Evolutionary conservation across 2,888 invertebrate species (phyloP).

Genomic region (Subacronicta megacephala): DNA sequence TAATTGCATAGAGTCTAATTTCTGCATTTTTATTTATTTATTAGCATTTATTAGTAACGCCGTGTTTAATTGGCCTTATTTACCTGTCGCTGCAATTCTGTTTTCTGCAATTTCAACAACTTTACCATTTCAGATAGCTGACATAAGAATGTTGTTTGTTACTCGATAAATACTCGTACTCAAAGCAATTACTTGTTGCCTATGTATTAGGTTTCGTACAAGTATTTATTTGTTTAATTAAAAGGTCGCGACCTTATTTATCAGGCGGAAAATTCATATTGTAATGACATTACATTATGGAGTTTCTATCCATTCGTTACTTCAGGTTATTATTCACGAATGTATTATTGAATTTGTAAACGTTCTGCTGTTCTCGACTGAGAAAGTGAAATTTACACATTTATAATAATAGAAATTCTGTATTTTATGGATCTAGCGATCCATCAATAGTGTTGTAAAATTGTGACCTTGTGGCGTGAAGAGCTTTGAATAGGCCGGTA

Average conservation of each 20-base stretch:
- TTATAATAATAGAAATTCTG: slow-evolving; percentile 30
- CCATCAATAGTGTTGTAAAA: background rate
- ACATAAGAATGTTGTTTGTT: slow-evolving; percentile 21
- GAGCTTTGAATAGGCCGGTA: background rate
- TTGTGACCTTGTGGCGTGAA: background rate
- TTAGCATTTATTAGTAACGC: too few relatives aligned
- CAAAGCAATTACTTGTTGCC: slow-evolving; percentile 23
- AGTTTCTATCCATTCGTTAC: slow-evolving; percentile 13
- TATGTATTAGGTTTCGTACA: slow-evolving; percentile 17
- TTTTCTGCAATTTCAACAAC: slow-evolving; percentile 2
- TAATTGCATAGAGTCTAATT: too few relatives aligned
- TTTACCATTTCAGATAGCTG: slow-evolving; percentile 4
- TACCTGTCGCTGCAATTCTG: background rate
- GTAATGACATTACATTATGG: slow-evolving; percentile 25
- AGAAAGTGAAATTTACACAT: slow-evolving; percentile 38
- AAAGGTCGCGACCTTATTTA: slow-evolving; percentile 20
- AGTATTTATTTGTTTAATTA: slow-evolving; percentile 45
- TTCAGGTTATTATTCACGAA: slow-evolving; percentile 18
- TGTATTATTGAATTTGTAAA: slow-evolving; percentile 33
- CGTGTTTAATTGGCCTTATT: background rate
- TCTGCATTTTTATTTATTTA: too few relatives aligned
- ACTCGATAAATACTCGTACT: slow-evolving; percentile 29
- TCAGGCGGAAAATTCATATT: slow-evolving; percentile 9
- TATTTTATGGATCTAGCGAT: slow-evolving; percentile 22
- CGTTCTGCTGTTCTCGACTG: slow-evolving; percentile 17